Evolutionary conservation across 2,113 vertebrate species (phyloP).

Genomic region (Serilophus lunatus): DNA sequence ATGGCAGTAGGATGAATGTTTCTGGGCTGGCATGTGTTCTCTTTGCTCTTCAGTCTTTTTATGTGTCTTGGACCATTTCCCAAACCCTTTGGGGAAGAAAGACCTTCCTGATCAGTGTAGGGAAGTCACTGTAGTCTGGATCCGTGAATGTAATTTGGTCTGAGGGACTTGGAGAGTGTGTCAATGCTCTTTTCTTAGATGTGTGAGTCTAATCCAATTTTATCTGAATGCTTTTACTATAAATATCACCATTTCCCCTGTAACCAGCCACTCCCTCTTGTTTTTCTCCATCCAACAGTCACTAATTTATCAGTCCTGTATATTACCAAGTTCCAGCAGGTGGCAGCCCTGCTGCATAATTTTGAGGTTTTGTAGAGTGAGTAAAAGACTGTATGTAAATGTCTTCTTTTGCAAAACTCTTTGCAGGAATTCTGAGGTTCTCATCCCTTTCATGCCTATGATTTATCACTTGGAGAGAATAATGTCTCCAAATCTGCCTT

Average conservation of each 20-base stretch:
- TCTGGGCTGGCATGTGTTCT: background rate
- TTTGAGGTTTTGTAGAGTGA: background rate
- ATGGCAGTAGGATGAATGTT: background rate
- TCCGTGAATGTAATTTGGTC: background rate
- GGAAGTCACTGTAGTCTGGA: background rate
- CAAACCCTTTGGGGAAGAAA: background rate
- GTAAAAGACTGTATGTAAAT: background rate
- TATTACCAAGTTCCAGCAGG: background rate
- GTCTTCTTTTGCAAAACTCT: background rate
- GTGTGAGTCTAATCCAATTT: background rate
- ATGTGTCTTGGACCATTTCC: background rate
- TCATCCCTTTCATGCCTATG: background rate
- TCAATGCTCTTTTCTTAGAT: background rate
- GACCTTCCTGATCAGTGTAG: background rate
- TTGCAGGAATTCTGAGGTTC: background rate
- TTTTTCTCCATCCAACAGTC: background rate
- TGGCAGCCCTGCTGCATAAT: conserved; percentile 23
- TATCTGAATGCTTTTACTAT: background rate
- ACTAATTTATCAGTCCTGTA: accelerated
- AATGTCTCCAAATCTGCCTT: background rate
- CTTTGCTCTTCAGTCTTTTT: background rate
- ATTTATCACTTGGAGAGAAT: background rate
- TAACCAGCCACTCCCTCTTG: background rate
- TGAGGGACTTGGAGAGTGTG: background rate
- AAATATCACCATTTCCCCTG: background rate